Conservation (phyloP, 2,888 invertebrate species). For the Lottia scabra region DNA sequence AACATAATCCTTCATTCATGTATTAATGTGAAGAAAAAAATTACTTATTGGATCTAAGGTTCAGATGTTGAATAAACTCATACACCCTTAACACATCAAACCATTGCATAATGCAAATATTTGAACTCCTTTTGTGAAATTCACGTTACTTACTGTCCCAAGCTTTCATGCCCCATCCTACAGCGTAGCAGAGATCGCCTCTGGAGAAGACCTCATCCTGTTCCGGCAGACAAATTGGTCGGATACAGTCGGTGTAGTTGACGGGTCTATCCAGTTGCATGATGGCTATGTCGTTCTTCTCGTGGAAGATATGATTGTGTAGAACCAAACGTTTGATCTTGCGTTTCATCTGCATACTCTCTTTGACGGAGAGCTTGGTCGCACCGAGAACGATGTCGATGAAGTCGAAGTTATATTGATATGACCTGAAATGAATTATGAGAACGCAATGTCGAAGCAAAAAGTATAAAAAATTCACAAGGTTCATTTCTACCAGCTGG, state of each 20-base stretch:
- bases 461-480: slow-evolving; percentile 5
- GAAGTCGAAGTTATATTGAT: slow-evolving; percentile 20
- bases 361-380: slow-evolving; percentile 32
- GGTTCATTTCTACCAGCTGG: too few relatives aligned
- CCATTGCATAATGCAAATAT: too few relatives aligned
- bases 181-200: slow-evolving; percentile 42
- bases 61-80: too few relatives aligned
- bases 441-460: too few relatives aligned
- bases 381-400: slow-evolving; percentile 45
- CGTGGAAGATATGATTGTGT: slow-evolving; percentile 20
- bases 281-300: slow-evolving; percentile 47
- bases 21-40: too few relatives aligned
- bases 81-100: too few relatives aligned
- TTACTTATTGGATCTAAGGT: too few relatives aligned
- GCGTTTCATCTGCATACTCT: slow-evolving; percentile 25
- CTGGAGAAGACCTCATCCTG: slow-evolving; percentile 35
- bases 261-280: slow-evolving; percentile 45
- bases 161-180: slow-evolving; percentile 52
- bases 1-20: too few relatives aligned
- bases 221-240: slow-evolving; percentile 55
- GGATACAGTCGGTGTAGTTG: slow-evolving; percentile 47
- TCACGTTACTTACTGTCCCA: slow-evolving; percentile 34
- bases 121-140: too few relatives aligned
- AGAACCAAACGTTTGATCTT: slow-evolving; percentile 16
- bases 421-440: slow-evolving; percentile 26